Conservation (phyloP, 2,113 vertebrate species). For the Corydoras sp. region DNA sequence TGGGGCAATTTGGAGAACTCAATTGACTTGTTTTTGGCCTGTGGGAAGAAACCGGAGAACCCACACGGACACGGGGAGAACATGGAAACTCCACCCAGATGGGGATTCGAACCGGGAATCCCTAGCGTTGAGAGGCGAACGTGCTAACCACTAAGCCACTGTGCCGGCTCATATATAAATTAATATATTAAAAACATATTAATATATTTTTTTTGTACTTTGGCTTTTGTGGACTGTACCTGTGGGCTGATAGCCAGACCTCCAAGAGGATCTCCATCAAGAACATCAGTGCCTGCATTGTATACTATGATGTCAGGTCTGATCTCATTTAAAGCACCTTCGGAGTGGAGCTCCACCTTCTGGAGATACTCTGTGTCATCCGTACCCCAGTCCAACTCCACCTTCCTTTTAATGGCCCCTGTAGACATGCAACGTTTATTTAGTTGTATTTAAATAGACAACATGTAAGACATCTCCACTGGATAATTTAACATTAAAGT, state of each 20-base stretch:
- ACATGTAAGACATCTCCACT: not conserved
- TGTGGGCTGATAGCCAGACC: constrained; percentile 87
- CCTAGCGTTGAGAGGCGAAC: too few relatives aligned
- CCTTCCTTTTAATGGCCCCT: constrained; percentile 86
- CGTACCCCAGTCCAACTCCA: constrained; percentile 91
- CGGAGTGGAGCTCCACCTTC: constrained; percentile 77
- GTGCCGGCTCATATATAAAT: too few relatives aligned
- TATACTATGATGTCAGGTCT: constrained; percentile 81
- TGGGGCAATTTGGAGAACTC: too few relatives aligned
- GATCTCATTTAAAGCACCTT: constrained; percentile 76
- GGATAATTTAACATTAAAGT: too few relatives aligned
- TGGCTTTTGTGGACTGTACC: constrained; percentile 57
- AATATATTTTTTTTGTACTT: not conserved
- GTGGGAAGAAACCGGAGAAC: too few relatives aligned
- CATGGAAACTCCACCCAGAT: too few relatives aligned
- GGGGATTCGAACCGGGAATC: too few relatives aligned
- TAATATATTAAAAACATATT: not conserved
- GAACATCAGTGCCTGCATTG: constrained; percentile 88
- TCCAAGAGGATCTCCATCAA: constrained; percentile 87
- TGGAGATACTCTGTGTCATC: constrained; percentile 85
- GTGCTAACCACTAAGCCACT: too few relatives aligned
- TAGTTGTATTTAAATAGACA: too few relatives aligned
- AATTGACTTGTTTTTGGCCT: too few relatives aligned
- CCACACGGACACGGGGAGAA: too few relatives aligned
- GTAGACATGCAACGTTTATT: constrained; percentile 13